Percentiles rank a stretch among this genome's conserved stretches.
These are phyloP conservation scores for Phorcus lineatus DNA, from an alignment of 2,888 invertebrate genomes.

Conservation along the genomic window DNA sequence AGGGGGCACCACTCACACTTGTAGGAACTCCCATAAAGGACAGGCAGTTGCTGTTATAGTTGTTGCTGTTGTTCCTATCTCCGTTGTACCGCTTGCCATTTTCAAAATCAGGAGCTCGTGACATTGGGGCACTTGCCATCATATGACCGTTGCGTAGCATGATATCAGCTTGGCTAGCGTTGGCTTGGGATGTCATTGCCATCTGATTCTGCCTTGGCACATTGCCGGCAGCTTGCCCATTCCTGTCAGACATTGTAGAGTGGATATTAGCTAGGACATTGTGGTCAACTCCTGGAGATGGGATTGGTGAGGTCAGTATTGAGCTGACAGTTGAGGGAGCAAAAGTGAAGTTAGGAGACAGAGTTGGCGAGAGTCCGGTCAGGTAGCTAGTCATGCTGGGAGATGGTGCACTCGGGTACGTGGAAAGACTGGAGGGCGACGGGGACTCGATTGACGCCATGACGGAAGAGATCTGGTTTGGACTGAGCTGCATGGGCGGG, in stretches of 20 bases:
- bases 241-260: background rate
- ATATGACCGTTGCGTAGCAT: background rate
- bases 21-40: background rate
- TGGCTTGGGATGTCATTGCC: background rate
- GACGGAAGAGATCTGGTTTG: background rate
- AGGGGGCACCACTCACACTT: background rate
- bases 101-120: background rate
- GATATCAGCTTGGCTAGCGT: background rate
- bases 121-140: background rate
- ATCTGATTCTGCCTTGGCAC: background rate
- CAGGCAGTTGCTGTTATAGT: background rate
- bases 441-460: background rate
- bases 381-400: background rate
- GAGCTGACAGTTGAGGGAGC: background rate
- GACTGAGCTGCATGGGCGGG: background rate
- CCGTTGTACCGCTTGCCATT: background rate
- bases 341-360: slow-evolving; percentile 8
- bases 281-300: background rate
- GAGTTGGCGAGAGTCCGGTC: slow-evolving; percentile 7
- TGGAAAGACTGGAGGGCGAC: background rate
- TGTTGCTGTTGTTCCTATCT: background rate
- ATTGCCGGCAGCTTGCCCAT: background rate
- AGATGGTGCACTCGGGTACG: background rate
- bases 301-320: background rate
- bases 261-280: background rate